phyloP scores from a whole-genome alignment of 1,140 invertebrate genomes.

The Homalodisca vitripennis region DNA sequence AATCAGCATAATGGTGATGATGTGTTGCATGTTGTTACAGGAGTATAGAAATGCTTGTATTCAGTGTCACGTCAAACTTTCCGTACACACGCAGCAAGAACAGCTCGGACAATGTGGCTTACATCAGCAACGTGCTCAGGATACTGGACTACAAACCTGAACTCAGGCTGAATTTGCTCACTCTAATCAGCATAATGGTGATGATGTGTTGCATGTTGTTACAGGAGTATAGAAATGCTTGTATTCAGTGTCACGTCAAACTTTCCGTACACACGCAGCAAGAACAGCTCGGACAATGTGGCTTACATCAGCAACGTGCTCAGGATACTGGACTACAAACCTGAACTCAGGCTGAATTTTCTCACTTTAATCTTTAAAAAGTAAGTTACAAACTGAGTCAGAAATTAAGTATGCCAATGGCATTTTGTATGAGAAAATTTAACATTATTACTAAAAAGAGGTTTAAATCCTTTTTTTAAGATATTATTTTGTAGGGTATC shows the following conservation, averaged over 20 bases:
- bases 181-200: constrained; percentile 66
- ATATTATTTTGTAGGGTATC: too few relatives aligned
- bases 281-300: constrained; percentile 29
- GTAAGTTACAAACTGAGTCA: too few relatives aligned
- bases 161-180: constrained; percentile 57
- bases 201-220: not conserved
- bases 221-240: not conserved
- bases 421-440: too few relatives aligned
- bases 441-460: too few relatives aligned
- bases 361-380: constrained; percentile 66
- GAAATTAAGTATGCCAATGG: too few relatives aligned
- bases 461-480: too few relatives aligned
- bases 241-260: not conserved
- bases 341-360: constrained; percentile 56
- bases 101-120: constrained; percentile 33
- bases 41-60: not conserved
- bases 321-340: constrained; percentile 61
- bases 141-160: constrained; percentile 62
- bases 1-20: too few relatives aligned
- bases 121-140: constrained; percentile 45
- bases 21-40: not conserved
- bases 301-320: constrained; percentile 40
- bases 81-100: not conserved
- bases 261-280: constrained; percentile 1
- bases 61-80: not conserved